Evolutionary conservation across 2,888 invertebrate genomes (phyloP), one percentile per base, ranked within the genome.

Genomic region (Sphecodes monilicornis): DNA sequence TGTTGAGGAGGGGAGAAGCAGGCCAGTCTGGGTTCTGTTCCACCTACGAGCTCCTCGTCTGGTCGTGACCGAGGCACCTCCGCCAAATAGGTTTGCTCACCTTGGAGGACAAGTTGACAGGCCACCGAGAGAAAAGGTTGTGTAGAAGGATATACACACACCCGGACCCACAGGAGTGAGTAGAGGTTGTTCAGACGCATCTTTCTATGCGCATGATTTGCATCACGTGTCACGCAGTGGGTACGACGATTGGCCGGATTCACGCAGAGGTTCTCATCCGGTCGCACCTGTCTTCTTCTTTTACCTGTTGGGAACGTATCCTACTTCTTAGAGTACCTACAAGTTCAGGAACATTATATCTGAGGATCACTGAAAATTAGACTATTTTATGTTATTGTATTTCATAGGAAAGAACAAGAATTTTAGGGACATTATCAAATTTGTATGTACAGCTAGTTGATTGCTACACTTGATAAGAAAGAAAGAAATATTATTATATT

Each of bases 81-180:
- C 89, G 84, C 88, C 89, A 92, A 91, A 92, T 92, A 90, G 90
- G 88, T 90, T 84, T 86, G 90, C 90, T 92, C 92, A 91, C 92
- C 92, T 92, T 92, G 91, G 89, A 90, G 89, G 89, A 91, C 90
- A 91, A 91, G 89, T 91, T 91, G 91, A 91, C 91, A 89, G 90
- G 90, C 88, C 80, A 84, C 84, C 69, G 80, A 84, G 80, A 86
- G 80, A 77, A 86, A 78, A 76, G 74, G 74, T 22, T n/a, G 50
- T n/a, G 50, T 50, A 75, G 79, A 72, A 76, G 79, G 79, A 85
- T 79, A 85, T 79, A 50, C 50, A 50, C 50, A 50, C n/a, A 8
- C 82, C 74, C 54, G 82, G 73, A 78, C 84, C 85, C 13, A 26
- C 57, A 16, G 82, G 78, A 73, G 87, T 82, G 85, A 77, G 84